phyloP scores from a whole-genome alignment of 2,888 invertebrate species.

The Dynastes grantii region DNA sequence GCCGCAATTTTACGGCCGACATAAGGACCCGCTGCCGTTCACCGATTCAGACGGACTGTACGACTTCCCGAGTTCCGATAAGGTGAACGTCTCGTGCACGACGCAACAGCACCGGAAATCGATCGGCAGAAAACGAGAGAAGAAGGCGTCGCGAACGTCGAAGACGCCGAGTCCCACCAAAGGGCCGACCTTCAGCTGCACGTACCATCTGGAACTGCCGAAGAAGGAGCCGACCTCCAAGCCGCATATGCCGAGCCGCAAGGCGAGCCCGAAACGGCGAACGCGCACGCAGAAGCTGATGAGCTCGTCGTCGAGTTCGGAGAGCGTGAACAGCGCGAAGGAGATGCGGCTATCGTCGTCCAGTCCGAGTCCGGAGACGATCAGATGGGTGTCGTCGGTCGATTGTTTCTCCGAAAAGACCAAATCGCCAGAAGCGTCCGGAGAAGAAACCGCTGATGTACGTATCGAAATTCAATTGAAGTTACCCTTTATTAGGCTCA shows the following conservation, averaged over 20 bases:
- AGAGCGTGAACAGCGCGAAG: constrained; percentile 74
- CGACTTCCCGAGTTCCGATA: constrained; percentile 86
- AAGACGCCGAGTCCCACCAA: constrained; percentile 75
- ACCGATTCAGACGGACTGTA: constrained; percentile 87
- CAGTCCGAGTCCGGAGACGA: constrained; percentile 70
- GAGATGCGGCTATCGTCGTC: constrained; percentile 69
- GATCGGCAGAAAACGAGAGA: constrained; percentile 77
- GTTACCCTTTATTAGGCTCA: not conserved
- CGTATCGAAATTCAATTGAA: constrained; percentile 56
- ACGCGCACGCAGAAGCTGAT: constrained; percentile 72
- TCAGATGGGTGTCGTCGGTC: constrained; percentile 66
- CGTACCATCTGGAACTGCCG: constrained; percentile 77
- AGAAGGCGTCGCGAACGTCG: constrained; percentile 72
- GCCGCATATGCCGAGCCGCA: constrained; percentile 68
- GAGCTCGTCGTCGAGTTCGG: constrained; percentile 76
- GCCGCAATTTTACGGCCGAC: constrained; percentile 81
- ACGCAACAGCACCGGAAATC: constrained; percentile 75
- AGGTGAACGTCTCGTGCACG: constrained; percentile 69
- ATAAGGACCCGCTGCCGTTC: constrained; percentile 77
- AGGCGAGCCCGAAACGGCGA: constrained; percentile 76
- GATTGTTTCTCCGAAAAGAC: constrained; percentile 68
- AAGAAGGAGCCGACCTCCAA: constrained; percentile 66
- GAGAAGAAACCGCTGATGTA: constrained; percentile 73
- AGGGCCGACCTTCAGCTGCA: constrained; percentile 71
- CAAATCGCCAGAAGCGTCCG: constrained; percentile 69